A percentile compares a stretch with the other conserved stretches of the same genome.
These are phyloP conservation scores for Metallyticus violacea DNA, from an alignment of 2,888 invertebrate genomes.

Conservation along the genomic window DNA sequence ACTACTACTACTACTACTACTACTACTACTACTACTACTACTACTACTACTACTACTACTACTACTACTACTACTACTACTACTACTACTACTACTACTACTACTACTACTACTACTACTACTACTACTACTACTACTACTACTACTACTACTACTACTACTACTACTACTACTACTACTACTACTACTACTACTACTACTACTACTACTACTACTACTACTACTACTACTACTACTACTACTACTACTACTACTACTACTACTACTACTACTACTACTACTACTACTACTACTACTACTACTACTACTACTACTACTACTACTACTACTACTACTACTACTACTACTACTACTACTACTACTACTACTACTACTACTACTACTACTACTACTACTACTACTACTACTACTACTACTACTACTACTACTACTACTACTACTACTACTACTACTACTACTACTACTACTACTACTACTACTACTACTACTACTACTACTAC, in stretches of 20 bases:
- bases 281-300: constrained; percentile 27
- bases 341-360: constrained; percentile 28
- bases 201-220: constrained; percentile 27
- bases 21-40: constrained; percentile 30
- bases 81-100: constrained; percentile 28
- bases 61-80: constrained; percentile 29
- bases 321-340: constrained; percentile 28
- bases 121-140: constrained; percentile 21
- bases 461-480: constrained; percentile 28
- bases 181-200: constrained; percentile 16
- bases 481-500: constrained; percentile 30
- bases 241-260: constrained; percentile 28
- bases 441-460: constrained; percentile 29
- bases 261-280: constrained; percentile 29
- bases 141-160: constrained; percentile 25
- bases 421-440: constrained; percentile 28
- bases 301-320: constrained; percentile 25
- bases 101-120: constrained; percentile 24
- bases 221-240: constrained; percentile 23
- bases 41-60: constrained; percentile 30
- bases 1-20: constrained; percentile 30
- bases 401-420: constrained; percentile 28
- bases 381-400: constrained; percentile 28
- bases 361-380: constrained; percentile 28
- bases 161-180: constrained; percentile 28